Evolutionary conservation across 1,140 invertebrate species (phyloP), one percentile per base, ranked within the genome.

Genomic region (Maniola jurtina): DNA sequence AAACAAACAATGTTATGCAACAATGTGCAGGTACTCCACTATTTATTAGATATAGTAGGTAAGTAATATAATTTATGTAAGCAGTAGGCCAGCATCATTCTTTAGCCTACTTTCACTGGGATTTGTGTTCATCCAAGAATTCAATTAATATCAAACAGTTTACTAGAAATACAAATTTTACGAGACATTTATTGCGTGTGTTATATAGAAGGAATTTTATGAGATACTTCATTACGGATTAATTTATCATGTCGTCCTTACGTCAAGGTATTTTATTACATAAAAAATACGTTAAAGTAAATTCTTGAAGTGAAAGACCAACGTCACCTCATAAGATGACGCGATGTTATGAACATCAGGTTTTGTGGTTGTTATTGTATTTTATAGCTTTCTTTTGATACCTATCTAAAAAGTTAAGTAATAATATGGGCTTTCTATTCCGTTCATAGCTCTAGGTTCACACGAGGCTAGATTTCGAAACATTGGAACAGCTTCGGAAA

Each of bases 61-160:
- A 25, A 57, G 6, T 34, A 42, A 9, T 61, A 16, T 52, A 54
- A 40, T 40, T 61, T 67, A 57, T 67, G 52, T 67, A 56, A 35
- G 55, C 55, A 45, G 42, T 16, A 40, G 48, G 57, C 15, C 58
- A 36, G 35, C 33, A 57, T 64, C 54, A 55, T 36, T 57, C 35
- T 66, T 56, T 81, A 75, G 74, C 82, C 80, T 73, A 81, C 84
- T 86, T 86, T 86, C 82, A 70, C 84, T 77, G 62, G 57, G 61
- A 66, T 75, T 65, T 58, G 57, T 48, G 59, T 47, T 64, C 48
- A 35, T 61, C 40, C 47, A 48, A 36, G 59, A 61, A 67, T 68
- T 59, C 55, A 63, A 68, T 58, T 16, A 36, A 62, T 59, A 61
- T 59, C 50, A 59, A 35, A 55, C 33, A 40, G 6, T 42, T 52